A percentile compares a stretch with the other conserved stretches of the same genome.
Evolutionary conservation across 2,113 vertebrate species (phyloP).

Genomic region (Macheiramphus alcinus): DNA sequence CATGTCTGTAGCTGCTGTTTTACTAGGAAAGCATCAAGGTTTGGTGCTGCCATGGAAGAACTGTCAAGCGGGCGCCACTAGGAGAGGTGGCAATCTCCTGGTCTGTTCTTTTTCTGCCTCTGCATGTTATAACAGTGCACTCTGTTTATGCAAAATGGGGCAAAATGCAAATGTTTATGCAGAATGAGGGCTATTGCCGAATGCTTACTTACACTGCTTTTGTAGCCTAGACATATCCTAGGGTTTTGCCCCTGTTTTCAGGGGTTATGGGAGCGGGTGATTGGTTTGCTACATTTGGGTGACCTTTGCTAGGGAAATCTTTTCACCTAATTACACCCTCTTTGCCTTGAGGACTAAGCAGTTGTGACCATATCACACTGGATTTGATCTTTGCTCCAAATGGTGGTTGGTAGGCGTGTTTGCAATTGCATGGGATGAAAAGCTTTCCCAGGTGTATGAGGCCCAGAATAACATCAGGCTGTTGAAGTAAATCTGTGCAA

Average conservation of each 20-base stretch:
- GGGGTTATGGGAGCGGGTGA: background rate
- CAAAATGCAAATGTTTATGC: background rate
- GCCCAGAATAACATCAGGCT: background rate
- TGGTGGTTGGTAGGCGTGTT: background rate
- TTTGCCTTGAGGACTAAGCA: background rate
- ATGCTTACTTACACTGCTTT: background rate
- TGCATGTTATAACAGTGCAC: background rate
- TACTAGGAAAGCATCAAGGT: background rate
- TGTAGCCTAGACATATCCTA: background rate
- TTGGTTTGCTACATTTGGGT: background rate
- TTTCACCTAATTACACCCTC: background rate
- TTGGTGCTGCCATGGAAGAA: background rate
- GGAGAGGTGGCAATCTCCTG: background rate
- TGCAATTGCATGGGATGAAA: background rate
- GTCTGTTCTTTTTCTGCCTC: background rate
- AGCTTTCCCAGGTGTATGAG: background rate
- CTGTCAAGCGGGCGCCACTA: rapidly evolving
- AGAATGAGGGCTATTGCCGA: background rate
- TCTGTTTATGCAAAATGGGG: background rate
- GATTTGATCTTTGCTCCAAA: background rate
- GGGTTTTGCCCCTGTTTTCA: background rate
- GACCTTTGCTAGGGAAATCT: background rate
- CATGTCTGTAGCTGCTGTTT: background rate
- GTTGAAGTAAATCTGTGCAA: background rate
- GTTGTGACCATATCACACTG: background rate